Evolutionary conservation across 2,888 invertebrate genomes (phyloP), one percentile per base, ranked within the genome.

Genomic region (Eurytoma adleriae): DNA sequence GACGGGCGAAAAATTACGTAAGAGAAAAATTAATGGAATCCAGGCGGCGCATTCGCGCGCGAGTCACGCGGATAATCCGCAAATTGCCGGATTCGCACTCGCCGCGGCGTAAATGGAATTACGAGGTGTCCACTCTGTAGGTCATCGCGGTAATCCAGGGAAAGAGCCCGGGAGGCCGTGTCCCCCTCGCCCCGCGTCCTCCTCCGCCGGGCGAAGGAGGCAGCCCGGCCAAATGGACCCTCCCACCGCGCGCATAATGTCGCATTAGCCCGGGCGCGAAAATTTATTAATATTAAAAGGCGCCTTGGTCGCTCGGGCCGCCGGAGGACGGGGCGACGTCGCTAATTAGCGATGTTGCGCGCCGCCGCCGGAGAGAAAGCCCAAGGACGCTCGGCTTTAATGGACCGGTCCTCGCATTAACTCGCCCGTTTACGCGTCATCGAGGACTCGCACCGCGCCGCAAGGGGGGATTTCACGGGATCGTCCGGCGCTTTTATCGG

Each of bases 211-310:
- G 54, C 54, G 54, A 54, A n/a, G 14, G n/a, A n/a, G 12, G 14
- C 12, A 64, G 64, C 64, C 18, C 18, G 27, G n/a, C 64, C 16
- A 18, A 50, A 61, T 71, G 54, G 69, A 69, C 30, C 69, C 4
- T n/a, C 56, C n/a, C 69, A 0, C 27, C 56, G 54, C 59, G 77
- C 56, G 61, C 59, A 68, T 76, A 68, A 75, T 67, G 66, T 59
- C 68, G 77, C 70, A 78, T 78, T 78, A 78, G 64, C 78, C 16
- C 12, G 48, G 10, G 68, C 77, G 20, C 18, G 71, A 27, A 67
- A 71, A 72, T 78, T 67, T 78, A 78, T 78, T 78, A 78, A 78
- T 78, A 78, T 78, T 78, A 78, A 78, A 78, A 78, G 66, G 78
- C 20, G 75, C 27, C 5, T 30, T n/a, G 66, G 27, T 24, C 12